Base-by-base conservation (phyloP, 2,797 vertebrate genomes). In the Phyllotis vaccarum region DNA sequence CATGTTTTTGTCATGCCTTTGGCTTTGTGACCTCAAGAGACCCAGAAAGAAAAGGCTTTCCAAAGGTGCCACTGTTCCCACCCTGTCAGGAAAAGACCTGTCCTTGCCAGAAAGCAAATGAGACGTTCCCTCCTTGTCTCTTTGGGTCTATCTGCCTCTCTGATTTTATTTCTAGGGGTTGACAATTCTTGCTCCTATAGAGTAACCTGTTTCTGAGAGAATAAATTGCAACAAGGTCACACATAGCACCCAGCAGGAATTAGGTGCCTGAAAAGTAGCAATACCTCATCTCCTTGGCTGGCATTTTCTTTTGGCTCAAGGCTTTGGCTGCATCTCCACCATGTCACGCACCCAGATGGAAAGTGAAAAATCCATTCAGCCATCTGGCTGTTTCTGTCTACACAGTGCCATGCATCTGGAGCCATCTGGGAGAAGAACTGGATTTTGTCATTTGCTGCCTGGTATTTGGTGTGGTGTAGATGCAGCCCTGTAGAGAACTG, bases 21-120 rank as follows among this genome's bases (percentile, higher is more conserved):
- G 97, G 98, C 98, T 97, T 98, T 98, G 97, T 98, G 98, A 98
- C 98, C 98, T 98, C 97, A 91, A 96, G 90, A 97, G 96, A 98
- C 97, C 95, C 2, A 0, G 83, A 83, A 91, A 78, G 58, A 93
- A 66, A 87, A 91, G 89, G 24, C 9, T 37, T 85, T 81, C 75
- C 82, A 81, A 27, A 49, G 34, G 54, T 91, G 70, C 82, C 40
- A n/a, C 74, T 43, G 0, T 66, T 90, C 14, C 62, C 46, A 79
- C 79, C 78, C 83, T 62, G 29, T 88, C 60, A 3, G 34, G 29
- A 74, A 89, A 91, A 94, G 52, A 89, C 54, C 22, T 31, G 10
- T 46, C 88, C 43, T 86, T 29, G 10, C 29, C 81, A 56, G 74
- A 95, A 74, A 95, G 72, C 56, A 92, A 82, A 96, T 22, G 29